phyloP scores from a whole-genome alignment of 2,113 vertebrate genomes.

The Seriola aureovittata region DNA sequence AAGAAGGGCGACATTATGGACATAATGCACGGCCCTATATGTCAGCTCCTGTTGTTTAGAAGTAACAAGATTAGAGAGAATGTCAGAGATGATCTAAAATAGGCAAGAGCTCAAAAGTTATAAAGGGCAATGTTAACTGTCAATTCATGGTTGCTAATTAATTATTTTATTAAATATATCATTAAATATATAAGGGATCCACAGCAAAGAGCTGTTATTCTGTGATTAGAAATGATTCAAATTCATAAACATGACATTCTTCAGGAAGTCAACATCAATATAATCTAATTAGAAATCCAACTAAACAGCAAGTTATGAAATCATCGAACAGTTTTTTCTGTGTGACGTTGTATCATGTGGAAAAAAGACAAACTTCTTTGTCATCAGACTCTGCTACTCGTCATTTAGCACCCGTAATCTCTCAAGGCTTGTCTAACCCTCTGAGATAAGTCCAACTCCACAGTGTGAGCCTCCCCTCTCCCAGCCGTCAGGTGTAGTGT shows the following conservation, averaged over 20 bases:
- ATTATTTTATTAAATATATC: background rate
- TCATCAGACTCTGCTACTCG: slow-evolving; percentile 42
- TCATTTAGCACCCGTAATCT: slow-evolving; percentile 69
- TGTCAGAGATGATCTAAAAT: slow-evolving; percentile 1
- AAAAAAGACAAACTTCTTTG: background rate
- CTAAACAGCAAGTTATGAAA: slow-evolving; percentile 18
- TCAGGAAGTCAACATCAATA: background rate
- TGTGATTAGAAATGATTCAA: slow-evolving; percentile 26
- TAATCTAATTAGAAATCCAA: slow-evolving; percentile 2
- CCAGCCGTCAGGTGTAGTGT: slow-evolving; percentile 68
- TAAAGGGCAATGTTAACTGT: background rate
- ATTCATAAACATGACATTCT: background rate
- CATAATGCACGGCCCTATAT: background rate
- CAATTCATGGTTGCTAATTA: background rate
- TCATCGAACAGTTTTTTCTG: background rate
- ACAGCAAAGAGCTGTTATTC: slow-evolving; percentile 3
- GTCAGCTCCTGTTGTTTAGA: background rate
- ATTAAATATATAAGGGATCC: slow-evolving; percentile 10
- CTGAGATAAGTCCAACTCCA: slow-evolving; percentile 54
- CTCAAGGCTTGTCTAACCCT: slow-evolving; percentile 37
- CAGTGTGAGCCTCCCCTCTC: slow-evolving; percentile 33
- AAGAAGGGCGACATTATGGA: background rate
- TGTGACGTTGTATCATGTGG: background rate
- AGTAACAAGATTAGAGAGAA: slow-evolving; percentile 27
- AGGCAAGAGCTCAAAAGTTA: slow-evolving; percentile 8